A percentile compares a stretch with the other conserved stretches of the same genome.
Evolutionary conservation across 2,888 invertebrate species (phyloP).

Genomic region (Crematogaster levior): DNA sequence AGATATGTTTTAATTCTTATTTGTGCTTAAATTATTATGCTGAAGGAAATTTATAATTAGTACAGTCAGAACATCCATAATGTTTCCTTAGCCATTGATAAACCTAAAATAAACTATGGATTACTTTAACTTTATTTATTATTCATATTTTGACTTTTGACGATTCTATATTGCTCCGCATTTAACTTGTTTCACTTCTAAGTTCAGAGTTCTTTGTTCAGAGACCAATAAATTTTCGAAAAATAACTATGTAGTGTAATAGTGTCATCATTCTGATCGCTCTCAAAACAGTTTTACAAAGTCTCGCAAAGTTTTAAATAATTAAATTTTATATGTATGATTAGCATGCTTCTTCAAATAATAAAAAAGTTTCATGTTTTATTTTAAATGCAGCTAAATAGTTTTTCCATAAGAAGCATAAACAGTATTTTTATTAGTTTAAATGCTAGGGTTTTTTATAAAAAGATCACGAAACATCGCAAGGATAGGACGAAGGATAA

Average conservation of each 20-base stretch:
- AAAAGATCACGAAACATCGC: not conserved
- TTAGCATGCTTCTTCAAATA: not conserved
- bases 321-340: not conserved
- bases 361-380: not conserved
- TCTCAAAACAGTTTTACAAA: not conserved
- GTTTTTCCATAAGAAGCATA: not conserved
- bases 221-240: not conserved
- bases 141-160: not conserved
- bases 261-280: not conserved
- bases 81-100: not conserved
- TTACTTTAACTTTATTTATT: not conserved
- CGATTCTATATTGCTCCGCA: not conserved
- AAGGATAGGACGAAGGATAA: too few species aligned
- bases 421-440: not conserved
- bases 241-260: not conserved
- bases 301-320: not conserved
- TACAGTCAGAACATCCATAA: not conserved
- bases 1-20: not conserved
- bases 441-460: not conserved
- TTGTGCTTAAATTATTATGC: not conserved
- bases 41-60: not conserved
- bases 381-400: not conserved
- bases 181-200: slow-evolving; percentile 26
- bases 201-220: not conserved
- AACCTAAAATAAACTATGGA: too few species aligned